phyloP scores from a whole-genome alignment of 2,113 vertebrate genomes.

The Hypocryptadius cinnamomeus region DNA sequence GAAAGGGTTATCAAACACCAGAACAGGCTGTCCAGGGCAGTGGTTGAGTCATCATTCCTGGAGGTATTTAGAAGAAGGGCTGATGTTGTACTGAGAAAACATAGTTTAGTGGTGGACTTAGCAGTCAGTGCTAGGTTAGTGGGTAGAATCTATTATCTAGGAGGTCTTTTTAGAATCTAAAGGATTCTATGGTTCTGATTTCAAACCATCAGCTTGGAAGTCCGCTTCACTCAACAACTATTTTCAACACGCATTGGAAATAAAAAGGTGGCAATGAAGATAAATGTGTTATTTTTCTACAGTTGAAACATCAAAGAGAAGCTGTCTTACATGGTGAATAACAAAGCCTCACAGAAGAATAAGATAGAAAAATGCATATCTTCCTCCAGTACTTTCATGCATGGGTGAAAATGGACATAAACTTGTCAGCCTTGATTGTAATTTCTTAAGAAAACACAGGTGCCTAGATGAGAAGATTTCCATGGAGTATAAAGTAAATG shows the following conservation, averaged over 20 bases:
- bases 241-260: background rate
- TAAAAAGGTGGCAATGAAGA: background rate
- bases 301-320: background rate
- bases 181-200: background rate
- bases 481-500: background rate
- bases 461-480: background rate
- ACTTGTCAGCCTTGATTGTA: background rate
- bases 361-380: background rate
- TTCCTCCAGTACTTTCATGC: background rate
- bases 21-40: background rate
- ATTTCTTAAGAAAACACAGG: background rate
- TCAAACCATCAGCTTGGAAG: background rate
- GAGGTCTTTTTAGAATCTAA: background rate
- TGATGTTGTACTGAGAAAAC: background rate
- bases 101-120: background rate
- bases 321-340: background rate
- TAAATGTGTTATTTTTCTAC: background rate
- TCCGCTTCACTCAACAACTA: background rate
- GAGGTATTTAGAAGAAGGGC: background rate
- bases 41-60: background rate
- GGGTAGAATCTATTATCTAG: background rate
- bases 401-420: background rate
- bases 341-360: background rate
- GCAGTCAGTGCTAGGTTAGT: background rate
- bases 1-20: background rate